phyloP scores from a whole-genome alignment of 2,113 vertebrate genomes.

The Mustelus asterias region DNA sequence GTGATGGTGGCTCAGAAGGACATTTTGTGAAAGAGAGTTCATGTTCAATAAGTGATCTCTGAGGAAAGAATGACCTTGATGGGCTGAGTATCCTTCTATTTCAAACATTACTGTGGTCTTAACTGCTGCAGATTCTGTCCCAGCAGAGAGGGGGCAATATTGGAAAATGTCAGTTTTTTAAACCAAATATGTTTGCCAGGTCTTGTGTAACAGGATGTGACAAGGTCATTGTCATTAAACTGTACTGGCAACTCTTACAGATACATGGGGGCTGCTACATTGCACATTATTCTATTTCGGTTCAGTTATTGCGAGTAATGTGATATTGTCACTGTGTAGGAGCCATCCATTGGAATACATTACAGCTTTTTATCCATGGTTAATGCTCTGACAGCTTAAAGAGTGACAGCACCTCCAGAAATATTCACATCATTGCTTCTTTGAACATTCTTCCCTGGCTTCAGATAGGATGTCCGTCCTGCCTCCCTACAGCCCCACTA shows the following conservation, averaged over 20 bases:
- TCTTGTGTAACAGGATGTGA: not conserved
- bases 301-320: not conserved
- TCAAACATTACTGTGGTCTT: not conserved
- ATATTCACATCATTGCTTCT: not conserved
- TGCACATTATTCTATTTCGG: not conserved
- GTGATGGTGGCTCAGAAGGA: not conserved
- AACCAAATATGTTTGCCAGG: not conserved
- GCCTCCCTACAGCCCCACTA: not conserved
- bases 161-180: not conserved
- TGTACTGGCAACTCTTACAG: not conserved
- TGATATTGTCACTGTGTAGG: not conserved
- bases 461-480: not conserved
- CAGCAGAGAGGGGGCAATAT: not conserved
- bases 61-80: not conserved
- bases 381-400: not conserved
- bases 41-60: not conserved
- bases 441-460: not conserved
- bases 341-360: not conserved
- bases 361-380: not conserved
- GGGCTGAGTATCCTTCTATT: not conserved
- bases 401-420: not conserved
- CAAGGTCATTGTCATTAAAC: not conserved
- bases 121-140: not conserved
- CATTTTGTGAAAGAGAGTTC: not conserved
- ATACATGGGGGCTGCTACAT: not conserved